Evolutionary conservation across 2,797 vertebrate genomes (phyloP), one percentile per base, ranked within the genome.

Genomic region (Rhinichthys osculus): DNA sequence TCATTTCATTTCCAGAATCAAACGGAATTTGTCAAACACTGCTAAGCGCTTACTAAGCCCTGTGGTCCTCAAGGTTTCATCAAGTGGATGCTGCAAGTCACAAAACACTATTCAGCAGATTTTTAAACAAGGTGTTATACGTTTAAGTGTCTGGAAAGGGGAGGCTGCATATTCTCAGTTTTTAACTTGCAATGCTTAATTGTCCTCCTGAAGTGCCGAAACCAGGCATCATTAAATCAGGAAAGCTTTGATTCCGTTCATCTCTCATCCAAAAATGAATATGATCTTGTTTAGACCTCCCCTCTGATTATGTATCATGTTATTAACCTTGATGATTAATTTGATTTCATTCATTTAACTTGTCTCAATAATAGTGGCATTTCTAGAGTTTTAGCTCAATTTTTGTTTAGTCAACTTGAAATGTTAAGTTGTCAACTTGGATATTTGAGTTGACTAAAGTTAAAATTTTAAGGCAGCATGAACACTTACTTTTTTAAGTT

Each of bases 1-100:
- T 85, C n/a, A 44, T 78, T 85, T 78, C 35, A 57, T 85, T 78
- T 59, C 40, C 62, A 30, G 17, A 52, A 78, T 57, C 38, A 77
- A 69, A 84, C 5, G 8, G 8, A 78, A 30, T 69, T 84, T 59
- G 81, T 72, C 81, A 64, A 83, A 57, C n/a, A 59, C 50, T 35
- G 74, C 47, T 40, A 4, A 27, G 72, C 16, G 21, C 33, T 50
- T 33, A n/a, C 19, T 78, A 83, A 66, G 40, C 71, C 40, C 70
- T 10, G 23, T 59, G 81, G 35, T 62, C 40, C n/a, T 35, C 19
- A 9, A 67, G 38, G 19, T 50, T 59, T 40, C 47, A 54, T 67
- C 79, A 52, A 50, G 13, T 17, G 21, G 3, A 82, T 78, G 57
- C 23, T 64, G 23, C 38, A 8, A 71, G 47, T 19, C 50, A 40